phyloP scores from a whole-genome alignment of 2,113 vertebrate species.

The Phycodurus eques region DNA sequence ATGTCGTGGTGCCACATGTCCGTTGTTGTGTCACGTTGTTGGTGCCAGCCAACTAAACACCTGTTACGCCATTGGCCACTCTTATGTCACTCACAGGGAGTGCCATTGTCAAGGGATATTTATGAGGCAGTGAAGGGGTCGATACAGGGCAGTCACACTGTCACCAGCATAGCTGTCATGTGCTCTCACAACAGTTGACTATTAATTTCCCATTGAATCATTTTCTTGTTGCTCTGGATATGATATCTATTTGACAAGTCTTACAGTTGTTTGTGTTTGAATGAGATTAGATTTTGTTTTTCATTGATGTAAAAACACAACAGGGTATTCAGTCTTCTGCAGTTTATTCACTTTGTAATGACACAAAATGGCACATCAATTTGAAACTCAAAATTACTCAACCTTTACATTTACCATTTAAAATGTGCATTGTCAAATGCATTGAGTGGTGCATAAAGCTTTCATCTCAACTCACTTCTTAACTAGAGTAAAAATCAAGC shows the following conservation, averaged over 20 bases:
- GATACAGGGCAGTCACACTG: neutral
- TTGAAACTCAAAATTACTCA: too few species aligned
- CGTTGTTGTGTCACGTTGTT: neutral
- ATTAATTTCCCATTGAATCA: neutral
- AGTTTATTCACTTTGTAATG: too few species aligned
- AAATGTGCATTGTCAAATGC: neutral
- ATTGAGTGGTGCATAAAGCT: too few species aligned
- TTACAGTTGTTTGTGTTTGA: neutral
- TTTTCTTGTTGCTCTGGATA: neutral
- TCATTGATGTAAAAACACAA: too few species aligned
- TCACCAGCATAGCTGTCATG: neutral
- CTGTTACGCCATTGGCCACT: neutral
- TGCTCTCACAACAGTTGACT: neutral
- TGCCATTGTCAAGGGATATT: conserved; percentile 2
- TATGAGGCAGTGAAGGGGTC: neutral
- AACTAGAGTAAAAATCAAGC: too few species aligned
- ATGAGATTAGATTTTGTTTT: neutral
- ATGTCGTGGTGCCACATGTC: neutral
- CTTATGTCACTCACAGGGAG: neutral
- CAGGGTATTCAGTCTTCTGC: too few species aligned
- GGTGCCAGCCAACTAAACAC: neutral
- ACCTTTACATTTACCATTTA: neutral
- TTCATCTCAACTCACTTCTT: too few species aligned
- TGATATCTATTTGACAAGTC: neutral
- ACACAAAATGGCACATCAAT: neutral